These are phyloP conservation scores for Caenorhabditis tropicalis DNA, from an alignment of 1,140 invertebrate species.

Conservation along the genomic window DNA sequence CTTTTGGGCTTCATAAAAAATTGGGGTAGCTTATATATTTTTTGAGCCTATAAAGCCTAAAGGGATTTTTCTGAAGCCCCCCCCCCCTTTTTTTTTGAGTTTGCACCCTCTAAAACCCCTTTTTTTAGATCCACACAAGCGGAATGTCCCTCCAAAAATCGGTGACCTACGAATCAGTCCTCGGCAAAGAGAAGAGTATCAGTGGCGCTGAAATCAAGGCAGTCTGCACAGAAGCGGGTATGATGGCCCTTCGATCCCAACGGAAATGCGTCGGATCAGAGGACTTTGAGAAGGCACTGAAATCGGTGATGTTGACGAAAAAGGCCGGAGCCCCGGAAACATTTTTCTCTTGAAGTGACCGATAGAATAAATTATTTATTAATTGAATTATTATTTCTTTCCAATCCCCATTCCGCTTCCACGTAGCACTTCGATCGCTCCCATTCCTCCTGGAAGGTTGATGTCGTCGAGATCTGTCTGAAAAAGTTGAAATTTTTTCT, in stretches of 20 bases:
- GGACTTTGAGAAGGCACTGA: slow-evolving; percentile 62
- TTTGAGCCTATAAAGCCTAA: no score
- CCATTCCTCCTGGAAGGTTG: slow-evolving; percentile 59
- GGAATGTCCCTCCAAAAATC: slow-evolving; percentile 63
- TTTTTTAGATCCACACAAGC: slow-evolving; percentile 61
- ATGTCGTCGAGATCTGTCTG: slow-evolving; percentile 58
- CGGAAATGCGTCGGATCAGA: slow-evolving; percentile 57
- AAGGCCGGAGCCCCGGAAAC: slow-evolving; percentile 57
- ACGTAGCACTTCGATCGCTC: slow-evolving; percentile 56
- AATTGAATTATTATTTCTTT: no score
- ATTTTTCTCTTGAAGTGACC: slow-evolving; percentile 56
- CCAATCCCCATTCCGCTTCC: slow-evolving; percentile 64
- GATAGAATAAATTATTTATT: no score
- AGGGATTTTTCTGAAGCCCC: no score
- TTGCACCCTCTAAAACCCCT: no score
- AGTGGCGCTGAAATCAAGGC: slow-evolving; percentile 67
- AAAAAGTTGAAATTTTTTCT: background rate
- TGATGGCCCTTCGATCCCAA: slow-evolving; percentile 61
- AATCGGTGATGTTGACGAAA: slow-evolving; percentile 56
- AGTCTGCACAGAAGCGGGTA: slow-evolving; percentile 62
- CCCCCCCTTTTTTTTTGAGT: no score
- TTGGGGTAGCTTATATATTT: no score
- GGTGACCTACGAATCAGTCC: slow-evolving; percentile 63
- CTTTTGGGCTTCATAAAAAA: no score
- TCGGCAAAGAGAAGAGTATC: slow-evolving; percentile 59